Percentiles rank a stretch among this genome's conserved stretches.
Evolutionary conservation across 2,797 vertebrate species (phyloP).

Genomic region (Rhynchonycteris naso): DNA sequence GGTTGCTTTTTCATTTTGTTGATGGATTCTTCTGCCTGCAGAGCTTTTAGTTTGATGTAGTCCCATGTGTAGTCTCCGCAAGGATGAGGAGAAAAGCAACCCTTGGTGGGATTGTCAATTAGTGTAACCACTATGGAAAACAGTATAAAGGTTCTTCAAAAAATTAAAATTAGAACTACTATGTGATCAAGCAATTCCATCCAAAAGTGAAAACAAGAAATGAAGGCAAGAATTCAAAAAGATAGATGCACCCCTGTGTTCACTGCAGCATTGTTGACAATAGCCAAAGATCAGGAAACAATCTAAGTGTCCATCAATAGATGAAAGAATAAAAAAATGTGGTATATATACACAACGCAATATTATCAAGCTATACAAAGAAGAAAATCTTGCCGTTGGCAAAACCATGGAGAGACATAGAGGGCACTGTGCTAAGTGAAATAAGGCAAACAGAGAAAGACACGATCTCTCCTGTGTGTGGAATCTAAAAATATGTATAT

Average conservation of each 20-base stretch:
- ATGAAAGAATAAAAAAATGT: too few species aligned
- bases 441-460: not conserved
- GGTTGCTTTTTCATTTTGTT: not conserved
- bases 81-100: not conserved
- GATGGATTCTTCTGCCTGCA: not conserved
- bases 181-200: not conserved
- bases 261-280: not conserved
- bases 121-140: not conserved
- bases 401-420: not conserved
- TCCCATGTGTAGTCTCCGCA: not conserved
- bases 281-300: not conserved
- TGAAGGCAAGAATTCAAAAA: not conserved
- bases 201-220: not conserved
- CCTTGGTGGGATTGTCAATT: not conserved
- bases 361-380: not conserved
- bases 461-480: not conserved
- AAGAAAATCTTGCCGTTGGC: not conserved
- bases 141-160: not conserved
- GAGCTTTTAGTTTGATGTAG: not conserved
- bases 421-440: not conserved
- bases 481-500: not conserved
- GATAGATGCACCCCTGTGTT: too few species aligned
- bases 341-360: not conserved
- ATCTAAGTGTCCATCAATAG: too few species aligned
- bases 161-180: not conserved